phyloP scores from a whole-genome alignment of 2,113 vertebrate genomes.

The Salvator merianae region DNA sequence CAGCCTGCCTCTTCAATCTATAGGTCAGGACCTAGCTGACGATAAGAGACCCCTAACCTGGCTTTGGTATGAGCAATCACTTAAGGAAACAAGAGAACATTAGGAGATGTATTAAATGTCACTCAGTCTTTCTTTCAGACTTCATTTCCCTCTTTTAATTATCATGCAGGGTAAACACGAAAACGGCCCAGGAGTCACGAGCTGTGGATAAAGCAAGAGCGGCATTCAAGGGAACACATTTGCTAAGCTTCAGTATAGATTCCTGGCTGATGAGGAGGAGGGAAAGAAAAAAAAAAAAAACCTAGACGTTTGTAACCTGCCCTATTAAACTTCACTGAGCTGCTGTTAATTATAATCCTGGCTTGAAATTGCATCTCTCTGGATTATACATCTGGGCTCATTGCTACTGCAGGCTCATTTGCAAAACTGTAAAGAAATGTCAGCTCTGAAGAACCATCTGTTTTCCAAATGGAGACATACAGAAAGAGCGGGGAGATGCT shows the following conservation, averaged over 20 bases:
- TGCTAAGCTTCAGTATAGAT: constrained; percentile 36
- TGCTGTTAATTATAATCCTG: constrained; percentile 61
- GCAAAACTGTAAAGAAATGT: constrained; percentile 71
- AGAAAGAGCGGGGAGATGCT: constrained; percentile 54
- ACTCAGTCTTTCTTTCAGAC: constrained; percentile 58
- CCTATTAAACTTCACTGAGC: constrained; percentile 63
- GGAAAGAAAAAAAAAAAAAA: not conserved
- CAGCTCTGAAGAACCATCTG: constrained; percentile 61
- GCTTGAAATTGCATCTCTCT: constrained; percentile 45
- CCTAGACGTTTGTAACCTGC: constrained; percentile 40
- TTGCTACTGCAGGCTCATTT: constrained; percentile 55
- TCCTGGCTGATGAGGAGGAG: not conserved
- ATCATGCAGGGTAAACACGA: constrained; percentile 71
- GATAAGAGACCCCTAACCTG: constrained; percentile 80
- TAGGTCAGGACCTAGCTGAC: constrained; percentile 89
- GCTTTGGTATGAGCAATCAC: constrained; percentile 67
- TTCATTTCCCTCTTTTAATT: constrained; percentile 74
- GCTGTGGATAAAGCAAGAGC: constrained; percentile 51
- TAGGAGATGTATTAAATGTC: constrained; percentile 75
- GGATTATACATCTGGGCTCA: constrained; percentile 49
- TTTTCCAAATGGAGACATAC: constrained; percentile 66
- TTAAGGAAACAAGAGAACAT: constrained; percentile 75
- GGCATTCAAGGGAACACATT: constrained; percentile 35
- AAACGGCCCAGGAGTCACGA: constrained; percentile 59
- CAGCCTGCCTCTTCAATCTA: constrained; percentile 79